phyloP scores from a whole-genome alignment of 2,888 invertebrate species.

The Melinaea menophilus region DNA sequence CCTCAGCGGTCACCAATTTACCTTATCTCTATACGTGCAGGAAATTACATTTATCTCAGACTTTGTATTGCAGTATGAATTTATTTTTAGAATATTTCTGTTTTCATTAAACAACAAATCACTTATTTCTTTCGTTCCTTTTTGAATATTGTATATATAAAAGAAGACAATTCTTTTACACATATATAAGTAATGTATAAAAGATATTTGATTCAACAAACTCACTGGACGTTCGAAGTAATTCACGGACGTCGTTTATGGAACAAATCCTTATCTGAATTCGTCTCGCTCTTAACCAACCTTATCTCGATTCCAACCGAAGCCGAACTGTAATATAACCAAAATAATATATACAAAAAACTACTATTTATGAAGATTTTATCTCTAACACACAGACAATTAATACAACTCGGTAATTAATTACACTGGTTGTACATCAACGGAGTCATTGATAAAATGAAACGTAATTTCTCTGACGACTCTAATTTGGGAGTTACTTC shows the following conservation, averaged over 20 bases:
- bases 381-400: neutral
- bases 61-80: conserved; percentile 2
- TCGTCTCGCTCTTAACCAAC: no score
- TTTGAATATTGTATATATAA: no score
- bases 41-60: conserved; percentile 31
- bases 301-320: no score
- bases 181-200: no score
- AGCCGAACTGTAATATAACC: no score
- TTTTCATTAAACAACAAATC: no score
- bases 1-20: conserved; percentile 44
- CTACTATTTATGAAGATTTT: conserved; percentile 31
- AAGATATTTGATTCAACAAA: no score
- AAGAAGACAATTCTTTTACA: no score
- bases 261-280: no score
- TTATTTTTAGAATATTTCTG: conserved; percentile 12
- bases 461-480: conserved; percentile 35
- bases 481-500: conserved; percentile 30
- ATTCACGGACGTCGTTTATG: no score
- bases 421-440: conserved; percentile 41
- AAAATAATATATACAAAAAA: conserved; percentile 28
- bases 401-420: conserved; percentile 43
- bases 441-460: conserved; percentile 26
- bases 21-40: conserved; percentile 22
- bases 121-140: no score
- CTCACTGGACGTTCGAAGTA: no score